phyloP scores from a whole-genome alignment of 2,888 invertebrate species.

The Latrodectus hesperus region DNA sequence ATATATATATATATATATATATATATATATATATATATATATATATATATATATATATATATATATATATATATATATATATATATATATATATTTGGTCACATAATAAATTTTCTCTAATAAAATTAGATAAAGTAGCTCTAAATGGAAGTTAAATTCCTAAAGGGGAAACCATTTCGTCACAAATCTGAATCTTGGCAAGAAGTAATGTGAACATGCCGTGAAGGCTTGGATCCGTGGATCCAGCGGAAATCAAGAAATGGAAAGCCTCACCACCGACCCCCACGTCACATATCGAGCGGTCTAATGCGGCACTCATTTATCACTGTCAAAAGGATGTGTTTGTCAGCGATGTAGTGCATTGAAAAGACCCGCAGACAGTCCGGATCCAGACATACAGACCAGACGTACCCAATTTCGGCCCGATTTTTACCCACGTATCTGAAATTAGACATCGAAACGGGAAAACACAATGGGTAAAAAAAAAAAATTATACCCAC shows the following conservation, averaged over 20 bases:
- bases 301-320: constrained; percentile 45
- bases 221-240: no score
- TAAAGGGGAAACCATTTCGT: no score
- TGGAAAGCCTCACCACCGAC: background rate
- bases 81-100: no score
- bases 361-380: constrained; percentile 19
- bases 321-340: constrained; percentile 63
- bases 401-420: constrained; percentile 53
- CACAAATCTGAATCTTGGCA: no score
- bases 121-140: no score
- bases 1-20: no score
- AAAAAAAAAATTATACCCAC: constrained; percentile 4
- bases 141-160: no score
- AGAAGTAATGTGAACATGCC: no score
- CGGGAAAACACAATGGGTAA: background rate
- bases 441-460: constrained; percentile 10
- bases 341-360: constrained; percentile 41
- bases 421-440: constrained; percentile 21
- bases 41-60: no score
- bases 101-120: no score
- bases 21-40: no score
- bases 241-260: background rate
- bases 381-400: constrained; percentile 31
- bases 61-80: no score
- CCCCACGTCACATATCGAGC: constrained; percentile 17